Evolutionary conservation across 2,888 invertebrate genomes (phyloP), one percentile per base, ranked within the genome.

Genomic region (Myathropa florea): DNA sequence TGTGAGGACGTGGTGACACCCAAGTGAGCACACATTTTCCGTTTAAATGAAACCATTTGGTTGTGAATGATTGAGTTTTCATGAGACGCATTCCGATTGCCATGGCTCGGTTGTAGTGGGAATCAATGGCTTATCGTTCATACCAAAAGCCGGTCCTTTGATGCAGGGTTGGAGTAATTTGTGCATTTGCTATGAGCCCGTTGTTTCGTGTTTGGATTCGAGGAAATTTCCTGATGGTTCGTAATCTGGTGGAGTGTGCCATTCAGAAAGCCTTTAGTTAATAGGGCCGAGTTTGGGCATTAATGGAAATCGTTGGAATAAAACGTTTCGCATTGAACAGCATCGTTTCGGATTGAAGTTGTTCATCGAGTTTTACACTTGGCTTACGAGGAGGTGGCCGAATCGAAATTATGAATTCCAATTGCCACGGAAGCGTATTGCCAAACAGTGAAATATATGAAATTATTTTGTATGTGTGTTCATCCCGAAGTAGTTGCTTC

Each of bases 11-110:
- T 53, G 39, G 67, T 68, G 63, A 7, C 18, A 46, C 7, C 46
- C 46, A 59, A 55, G 55, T 72, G 63, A 53, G 65, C 26, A 64
- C 26, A 55, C 46, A 65, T 61, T 53, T 80, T n/a, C 63, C 18
- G 30, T 82, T 78, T 55, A 68, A 73, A 82, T 59, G 67, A 64
- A 78, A 59, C 82, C 72, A 85, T 82, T 77, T 82, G 77, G 59
- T 68, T 68, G 77, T 71, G 59, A 85, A 85, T 77, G 85, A 85
- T 85, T 85, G 81, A 85, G 85, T 82, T 72, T 24, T n/a, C 55
- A 65, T 23, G 57, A 12, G 24, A 57, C 24, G 57, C 57, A 57
- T 57, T 57, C 24, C 57, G 57, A 57, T 23, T 57, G 24, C 57
- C 4, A 57, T 57, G 0, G 14, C 57, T 24, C 14, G 23, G 23